Conservation (phyloP, 30 jellyfish, hydroid and myxozoan genomes). For the Hydra vulgaris region DNA sequence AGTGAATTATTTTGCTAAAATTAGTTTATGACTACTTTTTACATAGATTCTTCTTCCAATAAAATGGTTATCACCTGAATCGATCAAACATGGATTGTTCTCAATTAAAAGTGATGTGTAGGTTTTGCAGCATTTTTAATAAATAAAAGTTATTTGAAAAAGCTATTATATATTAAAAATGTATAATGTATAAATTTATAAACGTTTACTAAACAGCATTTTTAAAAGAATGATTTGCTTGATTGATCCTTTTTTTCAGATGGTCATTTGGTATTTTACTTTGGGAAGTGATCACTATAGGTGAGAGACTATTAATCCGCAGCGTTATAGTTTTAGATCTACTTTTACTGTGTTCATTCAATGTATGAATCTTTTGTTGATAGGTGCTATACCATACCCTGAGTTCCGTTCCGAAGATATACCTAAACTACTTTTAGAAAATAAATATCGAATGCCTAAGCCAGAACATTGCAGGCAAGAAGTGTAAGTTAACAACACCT, state of each 20-base stretch:
- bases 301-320: too few species aligned
- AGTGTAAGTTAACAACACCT: slow-evolving; percentile 18
- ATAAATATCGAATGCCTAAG: slow-evolving; percentile 25
- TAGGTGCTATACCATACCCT: slow-evolving; percentile 37
- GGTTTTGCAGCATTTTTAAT: background rate
- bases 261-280: slow-evolving; percentile 33
- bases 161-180: background rate
- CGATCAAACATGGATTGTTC: slow-evolving; percentile 20
- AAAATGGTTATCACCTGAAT: slow-evolving; percentile 43
- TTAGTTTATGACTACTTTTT: background rate
- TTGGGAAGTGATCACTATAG: slow-evolving; percentile 32
- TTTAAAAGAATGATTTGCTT: too few species aligned
- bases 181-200: too few species aligned
- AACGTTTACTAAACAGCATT: too few species aligned
- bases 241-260: background rate
- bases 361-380: too few species aligned
- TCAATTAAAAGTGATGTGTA: slow-evolving; percentile 34
- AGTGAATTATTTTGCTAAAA: background rate
- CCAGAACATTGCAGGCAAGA: slow-evolving; percentile 27
- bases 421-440: slow-evolving; percentile 15
- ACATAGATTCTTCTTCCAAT: slow-evolving; percentile 32
- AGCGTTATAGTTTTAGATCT: too few species aligned
- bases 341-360: too few species aligned
- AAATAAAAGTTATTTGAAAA: background rate
- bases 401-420: slow-evolving; percentile 26